Evolutionary conservation across 1,140 invertebrate genomes (phyloP).

Genomic region (Monochamus saltuarius): DNA sequence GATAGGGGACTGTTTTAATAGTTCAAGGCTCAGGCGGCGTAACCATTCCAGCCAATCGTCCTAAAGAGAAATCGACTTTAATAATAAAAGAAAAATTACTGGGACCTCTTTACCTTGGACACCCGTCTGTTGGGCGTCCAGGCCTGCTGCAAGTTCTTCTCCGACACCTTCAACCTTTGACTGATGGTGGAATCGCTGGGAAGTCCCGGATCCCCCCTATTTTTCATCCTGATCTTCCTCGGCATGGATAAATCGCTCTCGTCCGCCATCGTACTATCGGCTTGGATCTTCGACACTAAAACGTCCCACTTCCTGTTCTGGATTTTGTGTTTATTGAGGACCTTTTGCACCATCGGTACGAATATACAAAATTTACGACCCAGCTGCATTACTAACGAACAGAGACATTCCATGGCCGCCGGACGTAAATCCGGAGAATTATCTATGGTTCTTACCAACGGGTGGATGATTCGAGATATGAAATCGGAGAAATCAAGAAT

Average conservation of each 20-base stretch:
- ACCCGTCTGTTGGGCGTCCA: slow-evolving; percentile 89
- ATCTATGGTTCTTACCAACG: slow-evolving; percentile 83
- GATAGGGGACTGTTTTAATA: slow-evolving; percentile 94
- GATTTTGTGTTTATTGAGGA: slow-evolving; percentile 81
- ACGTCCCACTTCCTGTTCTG: slow-evolving; percentile 77
- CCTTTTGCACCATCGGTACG: slow-evolving; percentile 85
- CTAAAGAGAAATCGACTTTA: slow-evolving; percentile 24
- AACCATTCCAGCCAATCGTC: slow-evolving; percentile 99
- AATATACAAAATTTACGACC: slow-evolving; percentile 91
- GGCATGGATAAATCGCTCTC: slow-evolving; percentile 66
- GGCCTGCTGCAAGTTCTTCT: slow-evolving; percentile 80
- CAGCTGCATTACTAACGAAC: slow-evolving; percentile 83
- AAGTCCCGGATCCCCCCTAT: slow-evolving; percentile 61
- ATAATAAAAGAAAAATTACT: neutral
- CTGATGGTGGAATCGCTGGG: slow-evolving; percentile 69
- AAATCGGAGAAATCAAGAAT: slow-evolving; percentile 90
- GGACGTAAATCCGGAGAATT: slow-evolving; percentile 74
- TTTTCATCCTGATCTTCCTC: slow-evolving; percentile 55
- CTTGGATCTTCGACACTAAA: slow-evolving; percentile 65
- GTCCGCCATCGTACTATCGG: slow-evolving; percentile 64
- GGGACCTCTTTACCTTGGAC: slow-evolving; percentile 62
- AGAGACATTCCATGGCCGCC: slow-evolving; percentile 89
- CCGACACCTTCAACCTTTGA: slow-evolving; percentile 79
- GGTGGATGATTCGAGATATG: slow-evolving; percentile 90
- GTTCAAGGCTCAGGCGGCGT: slow-evolving; percentile 83